phyloP scores from a whole-genome alignment of 2,113 vertebrate genomes.

The Upupa epops region DNA sequence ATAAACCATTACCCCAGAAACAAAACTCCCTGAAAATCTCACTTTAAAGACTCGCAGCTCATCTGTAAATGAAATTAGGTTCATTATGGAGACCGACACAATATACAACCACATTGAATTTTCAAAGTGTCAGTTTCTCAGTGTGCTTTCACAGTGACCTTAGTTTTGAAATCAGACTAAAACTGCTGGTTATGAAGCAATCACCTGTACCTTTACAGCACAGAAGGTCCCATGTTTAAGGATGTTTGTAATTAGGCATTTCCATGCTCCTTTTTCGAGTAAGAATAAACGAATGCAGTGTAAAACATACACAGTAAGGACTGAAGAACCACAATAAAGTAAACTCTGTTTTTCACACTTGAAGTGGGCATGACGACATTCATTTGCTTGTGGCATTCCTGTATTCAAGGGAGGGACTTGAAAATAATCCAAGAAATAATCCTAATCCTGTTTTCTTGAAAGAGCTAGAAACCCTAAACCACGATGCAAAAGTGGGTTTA shows the following conservation, averaged over 20 bases:
- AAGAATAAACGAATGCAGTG: not conserved
- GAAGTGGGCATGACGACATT: not conserved
- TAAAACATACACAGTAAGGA: not conserved
- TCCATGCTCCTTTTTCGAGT: not conserved
- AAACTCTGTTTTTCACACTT: not conserved
- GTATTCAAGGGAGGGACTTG: not conserved
- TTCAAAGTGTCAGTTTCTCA: not conserved
- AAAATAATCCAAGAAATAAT: not conserved
- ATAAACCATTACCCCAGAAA: not conserved
- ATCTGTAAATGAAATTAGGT: not conserved
- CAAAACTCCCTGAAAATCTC: not conserved
- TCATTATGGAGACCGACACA: not conserved
- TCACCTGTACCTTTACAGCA: not conserved
- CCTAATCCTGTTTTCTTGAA: not conserved
- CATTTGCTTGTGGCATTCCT: not conserved
- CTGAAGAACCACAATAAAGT: not conserved
- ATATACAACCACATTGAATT: not conserved
- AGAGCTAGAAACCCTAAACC: not conserved
- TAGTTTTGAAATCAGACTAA: not conserved
- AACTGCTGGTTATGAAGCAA: not conserved
- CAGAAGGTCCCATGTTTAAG: not conserved
- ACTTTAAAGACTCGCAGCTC: not conserved
- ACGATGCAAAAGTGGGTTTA: not conserved
- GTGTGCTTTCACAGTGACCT: not conserved
- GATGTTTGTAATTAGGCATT: not conserved